Evolutionary conservation across 2,888 invertebrate species (phyloP), one percentile per base, ranked within the genome.

Genomic region (Xylota segnis): DNA sequence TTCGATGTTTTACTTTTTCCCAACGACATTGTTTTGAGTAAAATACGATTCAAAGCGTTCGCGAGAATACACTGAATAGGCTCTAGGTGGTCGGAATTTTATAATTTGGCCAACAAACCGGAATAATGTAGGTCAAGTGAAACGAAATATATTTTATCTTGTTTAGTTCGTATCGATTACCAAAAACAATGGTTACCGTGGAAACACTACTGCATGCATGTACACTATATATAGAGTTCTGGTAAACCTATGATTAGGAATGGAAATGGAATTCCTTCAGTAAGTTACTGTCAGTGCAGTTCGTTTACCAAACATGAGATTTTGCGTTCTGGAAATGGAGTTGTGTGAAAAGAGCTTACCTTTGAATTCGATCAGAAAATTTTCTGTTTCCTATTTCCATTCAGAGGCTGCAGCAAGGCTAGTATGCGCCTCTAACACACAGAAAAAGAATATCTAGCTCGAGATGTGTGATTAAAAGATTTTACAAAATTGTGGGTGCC

Each of bases 91-190:
- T 10, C 47, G 47, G 23, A 58, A 34, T 58, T 74, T 68, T 63
- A 12, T 6, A 5, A 50, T 56, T 66, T 72, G 54, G 56, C 32
- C 58, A 72, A 50, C 52, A 65, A 71, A 56, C 37, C 40, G 40
- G 29, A 27, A 50, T 14, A 18, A 65, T 79, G 52, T 84, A 84
- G 84, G 81, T 84, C 84, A 84, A 66, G 75, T 71, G n/a, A 61
- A 61, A 66, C 52, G 70, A 58, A 66, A 84, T 71, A 59, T 81
- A 75, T 75, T 84, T 75, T 29, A 54, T 70, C 27, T 79, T 84
- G 84, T 84, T 84, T 84, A 84, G 34, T 18, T 65, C 9, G 52
- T 75, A 84, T 84, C 79, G 84, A 84, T 84, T 81, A 16, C 10
- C 5, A 18, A 47, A 10, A n/a, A 10, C n/a, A 23, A n/a, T 27